Conservation (phyloP, 2,888 invertebrate species). For the Dexiosoma caninum region DNA sequence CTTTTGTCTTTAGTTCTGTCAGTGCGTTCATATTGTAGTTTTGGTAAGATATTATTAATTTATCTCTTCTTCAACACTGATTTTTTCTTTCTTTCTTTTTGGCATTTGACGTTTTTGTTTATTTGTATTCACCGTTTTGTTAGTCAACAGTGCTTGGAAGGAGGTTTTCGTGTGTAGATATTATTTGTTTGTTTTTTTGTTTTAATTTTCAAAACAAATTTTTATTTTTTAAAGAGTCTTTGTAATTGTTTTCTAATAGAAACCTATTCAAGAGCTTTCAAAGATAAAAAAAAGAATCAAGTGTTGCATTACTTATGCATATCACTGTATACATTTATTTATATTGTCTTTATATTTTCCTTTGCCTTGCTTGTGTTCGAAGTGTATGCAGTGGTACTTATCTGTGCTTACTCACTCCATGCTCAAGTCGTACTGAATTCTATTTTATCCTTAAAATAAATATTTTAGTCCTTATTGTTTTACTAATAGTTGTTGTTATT, state of each 20-base stretch:
- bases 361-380: slow-evolving; percentile 55
- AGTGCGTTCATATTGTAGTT: slow-evolving; percentile 43
- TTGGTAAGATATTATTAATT: slow-evolving; percentile 38
- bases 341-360: slow-evolving; percentile 25
- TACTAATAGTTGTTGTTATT: slow-evolving; percentile 56
- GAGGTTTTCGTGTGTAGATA: neutral
- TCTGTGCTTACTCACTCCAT: slow-evolving; percentile 69
- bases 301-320: neutral
- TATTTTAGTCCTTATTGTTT: slow-evolving; percentile 71
- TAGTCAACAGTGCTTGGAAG: neutral
- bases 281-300: neutral
- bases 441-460: slow-evolving; percentile 76
- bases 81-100: neutral
- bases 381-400: slow-evolving; percentile 74
- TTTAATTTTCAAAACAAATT: no score
- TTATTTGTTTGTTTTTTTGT: no score
- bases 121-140: neutral
- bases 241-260: no score
- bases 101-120: slow-evolving; percentile 20
- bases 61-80: slow-evolving; percentile 10
- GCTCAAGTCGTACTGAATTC: slow-evolving; percentile 73
- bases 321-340: neutral
- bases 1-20: slow-evolving; percentile 53
- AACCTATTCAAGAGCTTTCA: no score
- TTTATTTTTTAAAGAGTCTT: no score